A percentile compares a stretch with the other conserved stretches of the same genome.
Evolutionary conservation across 2,113 vertebrate genomes (phyloP).

Genomic region (Corvus moneduloides): DNA sequence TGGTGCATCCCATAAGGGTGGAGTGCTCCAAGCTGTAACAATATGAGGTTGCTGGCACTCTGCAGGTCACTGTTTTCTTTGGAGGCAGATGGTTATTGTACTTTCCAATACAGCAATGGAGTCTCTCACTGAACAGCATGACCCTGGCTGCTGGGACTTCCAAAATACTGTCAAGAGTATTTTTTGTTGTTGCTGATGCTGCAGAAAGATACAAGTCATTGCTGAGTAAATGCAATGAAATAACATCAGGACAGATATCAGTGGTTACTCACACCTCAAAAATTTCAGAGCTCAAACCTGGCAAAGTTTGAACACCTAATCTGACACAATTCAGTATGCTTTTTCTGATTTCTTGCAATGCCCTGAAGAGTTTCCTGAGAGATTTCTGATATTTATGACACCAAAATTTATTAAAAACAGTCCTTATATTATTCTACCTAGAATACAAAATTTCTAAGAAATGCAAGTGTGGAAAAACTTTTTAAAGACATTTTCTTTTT

Average conservation of each 20-base stretch:
- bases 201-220: background rate
- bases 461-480: background rate
- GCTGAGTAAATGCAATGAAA: background rate
- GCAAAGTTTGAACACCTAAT: background rate
- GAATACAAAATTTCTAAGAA: background rate
- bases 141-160: background rate
- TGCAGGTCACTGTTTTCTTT: slow-evolving; percentile 14
- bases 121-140: background rate
- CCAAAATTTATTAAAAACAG: background rate
- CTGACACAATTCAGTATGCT: background rate
- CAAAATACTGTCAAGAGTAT: background rate
- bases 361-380: background rate
- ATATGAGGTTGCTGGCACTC: background rate
- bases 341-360: background rate
- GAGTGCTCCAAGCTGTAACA: slow-evolving; percentile 17
- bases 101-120: background rate
- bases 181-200: background rate
- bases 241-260: background rate
- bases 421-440: background rate
- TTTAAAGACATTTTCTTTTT: background rate
- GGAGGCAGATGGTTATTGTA: background rate
- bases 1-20: background rate
- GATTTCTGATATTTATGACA: background rate
- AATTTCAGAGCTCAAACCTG: background rate
- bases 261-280: background rate